Conservation (phyloP, 2,113 vertebrate species). For the Danionella cerebrum region DNA sequence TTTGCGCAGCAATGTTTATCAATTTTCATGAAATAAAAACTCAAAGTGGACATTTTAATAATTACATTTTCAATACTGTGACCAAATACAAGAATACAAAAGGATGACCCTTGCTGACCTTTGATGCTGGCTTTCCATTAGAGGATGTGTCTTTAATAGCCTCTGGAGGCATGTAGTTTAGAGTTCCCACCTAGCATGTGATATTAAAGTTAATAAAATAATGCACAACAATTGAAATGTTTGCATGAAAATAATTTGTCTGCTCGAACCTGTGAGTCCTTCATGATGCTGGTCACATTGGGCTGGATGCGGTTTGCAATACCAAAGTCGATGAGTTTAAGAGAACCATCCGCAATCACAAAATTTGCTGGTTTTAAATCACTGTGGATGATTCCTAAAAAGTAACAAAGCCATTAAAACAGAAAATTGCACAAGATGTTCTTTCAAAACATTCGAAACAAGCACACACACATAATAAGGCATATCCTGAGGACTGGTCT, state of each 20-base stretch:
- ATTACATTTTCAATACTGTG: too few species aligned
- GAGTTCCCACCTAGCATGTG: slow-evolving; percentile 78
- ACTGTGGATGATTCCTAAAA: slow-evolving; percentile 90
- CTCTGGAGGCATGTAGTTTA: slow-evolving; percentile 97
- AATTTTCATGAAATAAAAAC: too few species aligned
- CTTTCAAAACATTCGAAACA: too few species aligned
- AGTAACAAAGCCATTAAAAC: not conserved
- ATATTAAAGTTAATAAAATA: not conserved
- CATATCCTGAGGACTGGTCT: too few species aligned
- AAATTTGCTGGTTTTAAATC: slow-evolving; percentile 97
- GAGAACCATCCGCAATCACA: slow-evolving; percentile 88
- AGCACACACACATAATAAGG: too few species aligned
- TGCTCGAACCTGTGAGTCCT: slow-evolving; percentile 96
- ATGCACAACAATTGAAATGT: not conserved
- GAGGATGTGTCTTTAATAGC: slow-evolving; percentile 89
- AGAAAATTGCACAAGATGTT: not conserved
- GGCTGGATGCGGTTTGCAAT: slow-evolving; percentile 96
- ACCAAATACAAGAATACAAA: too few species aligned
- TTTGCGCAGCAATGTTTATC: not conserved
- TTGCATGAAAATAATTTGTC: too few species aligned
- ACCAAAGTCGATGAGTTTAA: slow-evolving; percentile 95
- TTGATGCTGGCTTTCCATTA: slow-evolving; percentile 77
- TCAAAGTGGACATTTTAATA: too few species aligned
- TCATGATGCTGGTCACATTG: slow-evolving; percentile 93
- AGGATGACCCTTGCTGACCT: slow-evolving; percentile 63